Base-by-base conservation (phyloP, 2,113 vertebrate species). In the Chionomys nivalis region DNA sequence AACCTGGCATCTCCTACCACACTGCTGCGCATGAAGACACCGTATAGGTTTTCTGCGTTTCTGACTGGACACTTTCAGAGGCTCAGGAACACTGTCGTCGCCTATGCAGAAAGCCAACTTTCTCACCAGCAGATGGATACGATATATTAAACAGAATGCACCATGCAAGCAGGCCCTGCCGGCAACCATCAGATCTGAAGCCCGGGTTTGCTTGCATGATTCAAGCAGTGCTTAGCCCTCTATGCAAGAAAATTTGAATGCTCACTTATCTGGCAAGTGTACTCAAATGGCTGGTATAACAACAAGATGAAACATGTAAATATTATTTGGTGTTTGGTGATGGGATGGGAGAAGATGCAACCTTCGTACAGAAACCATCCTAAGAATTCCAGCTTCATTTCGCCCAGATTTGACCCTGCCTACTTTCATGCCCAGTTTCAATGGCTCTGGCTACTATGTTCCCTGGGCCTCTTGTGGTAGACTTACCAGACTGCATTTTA, bases 141-240 rank as follows among this genome's bases (percentile, higher is more conserved):
- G 81, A 61, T 8, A 14, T 42, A 31, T 55, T 91, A 58, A 90
- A 52, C 86, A 82, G 93, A 90, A 91, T 0, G 12, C 76, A 33
- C 89, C 0, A 0, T 79, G 78, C 83, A 19, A 24, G 79, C 42
- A 31, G 33, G 87, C 65, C 6, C 83, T 31, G 65, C 8, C 1
- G 49, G 55, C 47, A 82, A 42, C 42, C 0, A 0, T 39, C 75
- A 0, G n/a, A 11, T 82, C 68, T 52, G 49, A 93, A 97, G 47
- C 86, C 89, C 33, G 65, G 85, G 75, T 94, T 92, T 83, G 82
- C 75, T 86, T n/a, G 1, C 28, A 2, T 42, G 72, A 88, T 79
- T 89, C 90, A 96, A 93, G 58, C 83, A n/a, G 82, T 75, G 83
- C 88, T 90, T 95, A 31, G 85, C 16, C 47, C 82, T 66, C 83